Evolutionary conservation across 1,140 invertebrate genomes (phyloP).

Genomic region (Drosophila trapezifrons): DNA sequence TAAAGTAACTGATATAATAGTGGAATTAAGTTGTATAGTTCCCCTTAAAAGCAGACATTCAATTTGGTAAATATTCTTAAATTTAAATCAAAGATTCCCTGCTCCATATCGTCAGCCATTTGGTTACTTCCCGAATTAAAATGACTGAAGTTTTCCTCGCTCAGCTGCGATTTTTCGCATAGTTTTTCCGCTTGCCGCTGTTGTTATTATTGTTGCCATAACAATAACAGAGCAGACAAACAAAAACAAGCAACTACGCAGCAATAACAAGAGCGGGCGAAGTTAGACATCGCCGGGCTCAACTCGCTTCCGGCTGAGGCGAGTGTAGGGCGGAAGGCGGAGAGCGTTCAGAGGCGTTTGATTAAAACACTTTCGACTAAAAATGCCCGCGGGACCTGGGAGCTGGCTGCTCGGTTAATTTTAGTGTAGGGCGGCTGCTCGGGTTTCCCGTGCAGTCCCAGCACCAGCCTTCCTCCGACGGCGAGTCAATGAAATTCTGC

Average conservation of each 20-base stretch:
- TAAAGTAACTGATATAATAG: too few species aligned
- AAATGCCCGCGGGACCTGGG: slow-evolving; percentile 64
- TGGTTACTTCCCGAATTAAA: background rate
- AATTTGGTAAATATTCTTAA: background rate
- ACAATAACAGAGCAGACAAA: slow-evolving; percentile 40
- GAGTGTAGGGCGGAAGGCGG: slow-evolving; percentile 31
- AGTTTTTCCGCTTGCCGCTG: slow-evolving; percentile 1
- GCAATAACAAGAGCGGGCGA: slow-evolving; percentile 27
- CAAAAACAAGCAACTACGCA: slow-evolving; percentile 43
- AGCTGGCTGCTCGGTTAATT: slow-evolving; percentile 64
- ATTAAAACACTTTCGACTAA: slow-evolving; percentile 72
- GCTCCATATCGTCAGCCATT: background rate
- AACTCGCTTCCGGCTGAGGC: slow-evolving; percentile 36
- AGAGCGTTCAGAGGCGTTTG: slow-evolving; percentile 51
- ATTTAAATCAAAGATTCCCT: background rate
- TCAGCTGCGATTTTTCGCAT: slow-evolving; percentile 46
- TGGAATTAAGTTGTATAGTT: too few species aligned
- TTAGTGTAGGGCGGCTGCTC: slow-evolving; percentile 47
- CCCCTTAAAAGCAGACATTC: too few species aligned
- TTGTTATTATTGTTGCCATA: slow-evolving; percentile 44
- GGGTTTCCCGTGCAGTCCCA: slow-evolving; percentile 33
- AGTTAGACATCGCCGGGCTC: slow-evolving; percentile 26
- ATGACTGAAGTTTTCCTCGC: slow-evolving; percentile 4
- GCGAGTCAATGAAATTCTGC: slow-evolving; percentile 60
- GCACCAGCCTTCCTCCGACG: slow-evolving; percentile 21